These are phyloP conservation scores for Schizothorax lantsangensis DNA, from an alignment of 2,797 vertebrate species.

Conservation along the genomic window DNA sequence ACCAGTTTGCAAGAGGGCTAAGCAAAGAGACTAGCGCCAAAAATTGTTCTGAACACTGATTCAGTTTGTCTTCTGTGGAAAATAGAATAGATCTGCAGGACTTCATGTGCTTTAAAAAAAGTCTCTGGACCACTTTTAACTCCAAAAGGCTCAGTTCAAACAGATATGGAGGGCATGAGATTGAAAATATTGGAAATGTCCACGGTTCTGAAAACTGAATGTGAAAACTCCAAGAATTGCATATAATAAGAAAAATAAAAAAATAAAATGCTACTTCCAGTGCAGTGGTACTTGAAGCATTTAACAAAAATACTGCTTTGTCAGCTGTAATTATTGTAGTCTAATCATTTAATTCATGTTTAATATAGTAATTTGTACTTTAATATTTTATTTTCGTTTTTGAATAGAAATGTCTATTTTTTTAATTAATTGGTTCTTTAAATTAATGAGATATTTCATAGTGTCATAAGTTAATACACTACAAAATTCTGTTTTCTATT, in stretches of 20 bases:
- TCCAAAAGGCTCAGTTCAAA: slow-evolving; percentile 24
- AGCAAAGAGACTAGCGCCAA: not conserved
- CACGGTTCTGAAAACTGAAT: not conserved
- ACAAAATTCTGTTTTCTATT: slow-evolving; percentile 43
- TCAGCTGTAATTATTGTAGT: slow-evolving; percentile 33
- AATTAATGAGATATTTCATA: slow-evolving; percentile 31
- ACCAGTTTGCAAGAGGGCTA: not conserved
- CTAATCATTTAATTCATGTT: slow-evolving; percentile 34
- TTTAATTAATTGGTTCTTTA: slow-evolving; percentile 36
- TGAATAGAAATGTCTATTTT: slow-evolving; percentile 56
- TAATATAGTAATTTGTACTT: slow-evolving; percentile 46
- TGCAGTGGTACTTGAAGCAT: slow-evolving; percentile 34
- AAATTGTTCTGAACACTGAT: not conserved
- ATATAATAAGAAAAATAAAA: not conserved
- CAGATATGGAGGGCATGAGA: not conserved
- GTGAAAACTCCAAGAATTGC: not conserved
- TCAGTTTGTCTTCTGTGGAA: not conserved
- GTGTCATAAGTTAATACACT: slow-evolving; percentile 33
- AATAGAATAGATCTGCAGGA: slow-evolving; percentile 17
- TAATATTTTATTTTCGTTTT: slow-evolving; percentile 47
- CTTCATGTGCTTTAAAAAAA: slow-evolving; percentile 1
- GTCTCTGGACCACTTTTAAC: not conserved
- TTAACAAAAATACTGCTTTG: slow-evolving; percentile 6
- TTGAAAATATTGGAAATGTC: not conserved
- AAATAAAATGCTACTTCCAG: not conserved